phyloP scores from a whole-genome alignment of 2,888 invertebrate genomes.

The Drosophila mercatorum region DNA sequence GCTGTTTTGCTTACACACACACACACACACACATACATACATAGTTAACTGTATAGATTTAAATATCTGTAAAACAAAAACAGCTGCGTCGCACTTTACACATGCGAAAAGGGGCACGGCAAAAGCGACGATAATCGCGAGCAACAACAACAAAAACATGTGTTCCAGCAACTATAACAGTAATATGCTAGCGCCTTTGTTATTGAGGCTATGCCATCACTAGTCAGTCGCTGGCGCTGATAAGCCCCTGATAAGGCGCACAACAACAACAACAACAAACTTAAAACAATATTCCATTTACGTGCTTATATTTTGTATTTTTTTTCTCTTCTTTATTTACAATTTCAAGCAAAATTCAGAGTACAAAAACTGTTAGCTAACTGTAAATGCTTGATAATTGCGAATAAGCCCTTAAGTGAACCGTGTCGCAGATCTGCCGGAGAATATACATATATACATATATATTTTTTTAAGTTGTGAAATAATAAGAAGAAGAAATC shows the following conservation, averaged over 20 bases:
- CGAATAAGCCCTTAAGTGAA: not conserved
- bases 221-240: constrained; percentile 16
- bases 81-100: constrained; percentile 59
- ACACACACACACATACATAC: too few species aligned
- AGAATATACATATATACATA: not conserved
- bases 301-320: not conserved
- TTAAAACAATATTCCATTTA: constrained; percentile 5
- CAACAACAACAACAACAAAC: not conserved
- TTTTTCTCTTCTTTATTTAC: not conserved
- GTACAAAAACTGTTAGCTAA: constrained; percentile 21
- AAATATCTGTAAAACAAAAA: constrained; percentile 20
- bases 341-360: not conserved
- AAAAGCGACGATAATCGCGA: constrained; percentile 20
- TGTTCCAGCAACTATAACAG: constrained; percentile 18
- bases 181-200: constrained; percentile 18
- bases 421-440: not conserved
- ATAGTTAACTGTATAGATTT: constrained; percentile 2
- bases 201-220: constrained; percentile 14
- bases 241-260: constrained; percentile 36
- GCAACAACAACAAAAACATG: constrained; percentile 22
- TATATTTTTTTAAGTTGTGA: not conserved
- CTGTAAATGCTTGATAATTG: constrained; percentile 9
- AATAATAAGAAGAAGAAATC: not conserved
- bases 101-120: constrained; percentile 60
- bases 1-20: constrained; percentile 12